Evolutionary conservation across 2,113 vertebrate species (phyloP).

Genomic region (Phainopepla nitens): DNA sequence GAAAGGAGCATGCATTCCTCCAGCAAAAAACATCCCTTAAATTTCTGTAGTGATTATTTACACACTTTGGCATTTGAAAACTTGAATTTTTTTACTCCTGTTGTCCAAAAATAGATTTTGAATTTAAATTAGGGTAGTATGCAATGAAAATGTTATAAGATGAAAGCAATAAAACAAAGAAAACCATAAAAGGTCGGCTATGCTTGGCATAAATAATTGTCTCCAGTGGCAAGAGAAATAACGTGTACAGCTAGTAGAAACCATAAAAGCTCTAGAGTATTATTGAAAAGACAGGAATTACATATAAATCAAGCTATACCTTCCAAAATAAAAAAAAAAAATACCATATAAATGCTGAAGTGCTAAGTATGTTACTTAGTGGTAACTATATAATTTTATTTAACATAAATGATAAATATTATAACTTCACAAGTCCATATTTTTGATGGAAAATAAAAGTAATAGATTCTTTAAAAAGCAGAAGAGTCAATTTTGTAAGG

Average conservation of each 20-base stretch:
- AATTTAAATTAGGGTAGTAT: background rate
- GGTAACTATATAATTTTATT: background rate
- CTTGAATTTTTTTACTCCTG: background rate
- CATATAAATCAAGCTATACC: background rate
- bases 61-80: background rate
- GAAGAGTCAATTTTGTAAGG: background rate
- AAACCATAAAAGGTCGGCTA: background rate
- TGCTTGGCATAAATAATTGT: background rate
- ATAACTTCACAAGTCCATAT: background rate
- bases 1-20: background rate
- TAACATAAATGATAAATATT: background rate
- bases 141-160: background rate
- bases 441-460: background rate
- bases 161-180: background rate
- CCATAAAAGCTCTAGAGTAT: background rate
- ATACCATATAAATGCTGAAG: background rate
- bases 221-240: background rate
- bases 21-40: background rate
- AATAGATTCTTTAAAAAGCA: background rate
- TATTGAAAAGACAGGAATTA: background rate
- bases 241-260: background rate
- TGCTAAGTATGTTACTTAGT: background rate
- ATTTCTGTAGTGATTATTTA: background rate
- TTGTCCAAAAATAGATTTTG: background rate
- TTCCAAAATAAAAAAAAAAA: background rate